phyloP scores from a whole-genome alignment of 2,888 invertebrate genomes.

The Metopia argyrocephala region DNA sequence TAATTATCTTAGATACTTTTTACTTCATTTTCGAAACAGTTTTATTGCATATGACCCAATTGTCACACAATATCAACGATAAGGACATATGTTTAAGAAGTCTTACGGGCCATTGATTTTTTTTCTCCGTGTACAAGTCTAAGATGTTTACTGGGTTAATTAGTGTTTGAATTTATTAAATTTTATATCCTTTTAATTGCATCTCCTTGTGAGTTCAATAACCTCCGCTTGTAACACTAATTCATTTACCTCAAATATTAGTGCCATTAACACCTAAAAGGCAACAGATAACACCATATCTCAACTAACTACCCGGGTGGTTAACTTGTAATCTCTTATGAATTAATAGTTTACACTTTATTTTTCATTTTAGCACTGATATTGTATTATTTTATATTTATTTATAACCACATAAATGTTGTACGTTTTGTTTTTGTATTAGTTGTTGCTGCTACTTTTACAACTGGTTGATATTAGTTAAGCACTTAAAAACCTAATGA shows the following conservation, averaged over 20 bases:
- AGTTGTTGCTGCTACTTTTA: not conserved
- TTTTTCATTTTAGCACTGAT: not conserved
- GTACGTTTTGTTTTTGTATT: not conserved
- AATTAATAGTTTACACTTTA: too few relatives aligned
- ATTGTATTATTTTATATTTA: not conserved
- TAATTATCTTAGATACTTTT: too few relatives aligned
- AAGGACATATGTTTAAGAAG: too few relatives aligned
- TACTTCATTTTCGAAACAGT: too few relatives aligned
- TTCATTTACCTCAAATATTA: not conserved
- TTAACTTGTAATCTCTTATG: too few relatives aligned
- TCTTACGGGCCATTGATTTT: not conserved
- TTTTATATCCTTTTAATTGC: not conserved
- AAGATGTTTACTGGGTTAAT: not conserved
- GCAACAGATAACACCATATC: too few relatives aligned
- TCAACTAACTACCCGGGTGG: too few relatives aligned
- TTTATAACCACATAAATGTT: not conserved
- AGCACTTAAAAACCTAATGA: constrained; percentile 25
- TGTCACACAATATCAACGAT: too few relatives aligned
- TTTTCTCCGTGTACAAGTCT: not conserved
- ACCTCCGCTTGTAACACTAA: not conserved
- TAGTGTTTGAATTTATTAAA: not conserved
- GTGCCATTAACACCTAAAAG: too few relatives aligned
- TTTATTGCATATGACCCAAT: too few relatives aligned
- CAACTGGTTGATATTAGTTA: not conserved
- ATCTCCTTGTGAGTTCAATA: not conserved